Evolutionary conservation across 92 coral and sea anemone genomes (phyloP).

Genomic region (Metridium senile): DNA sequence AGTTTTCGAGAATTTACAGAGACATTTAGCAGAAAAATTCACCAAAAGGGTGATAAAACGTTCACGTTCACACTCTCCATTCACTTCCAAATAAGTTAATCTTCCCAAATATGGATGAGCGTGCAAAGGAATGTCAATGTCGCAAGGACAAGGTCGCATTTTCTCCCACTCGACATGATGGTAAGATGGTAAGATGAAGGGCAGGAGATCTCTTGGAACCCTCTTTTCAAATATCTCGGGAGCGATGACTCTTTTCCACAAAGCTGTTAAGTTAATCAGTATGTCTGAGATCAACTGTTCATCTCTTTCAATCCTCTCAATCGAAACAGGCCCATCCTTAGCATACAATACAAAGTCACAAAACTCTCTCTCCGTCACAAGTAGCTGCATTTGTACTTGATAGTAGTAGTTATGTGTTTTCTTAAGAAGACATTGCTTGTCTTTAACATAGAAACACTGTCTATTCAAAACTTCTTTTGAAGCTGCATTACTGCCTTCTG

Average conservation of each 20-base stretch:
- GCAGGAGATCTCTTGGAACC: slow-evolving; percentile 53
- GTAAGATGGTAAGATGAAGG: slow-evolving; percentile 41
- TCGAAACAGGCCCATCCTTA: slow-evolving; percentile 36
- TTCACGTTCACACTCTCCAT: no score
- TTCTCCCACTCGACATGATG: no score
- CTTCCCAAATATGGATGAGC: no score
- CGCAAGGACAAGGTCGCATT: no score
- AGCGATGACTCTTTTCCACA: slow-evolving; percentile 52
- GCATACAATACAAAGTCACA: slow-evolving; percentile 63
- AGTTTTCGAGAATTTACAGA: no score
- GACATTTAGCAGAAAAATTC: no score
- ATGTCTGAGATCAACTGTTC: slow-evolving; percentile 53
- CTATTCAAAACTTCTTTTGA: slow-evolving; percentile 44
- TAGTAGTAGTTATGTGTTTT: slow-evolving; percentile 46
- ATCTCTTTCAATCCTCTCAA: neutral
- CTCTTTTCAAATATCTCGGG: slow-evolving; percentile 63
- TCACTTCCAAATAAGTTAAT: no score
- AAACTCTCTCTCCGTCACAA: slow-evolving; percentile 51
- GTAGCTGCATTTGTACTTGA: slow-evolving; percentile 51
- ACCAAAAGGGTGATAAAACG: no score
- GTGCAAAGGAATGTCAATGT: no score
- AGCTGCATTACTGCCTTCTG: slow-evolving; percentile 13
- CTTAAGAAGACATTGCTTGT: slow-evolving; percentile 43
- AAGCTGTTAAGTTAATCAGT: slow-evolving; percentile 48
- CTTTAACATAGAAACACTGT: slow-evolving; percentile 53